Base-by-base conservation (phyloP, 2,113 vertebrate species). In the Alexandromys fortis region DNA sequence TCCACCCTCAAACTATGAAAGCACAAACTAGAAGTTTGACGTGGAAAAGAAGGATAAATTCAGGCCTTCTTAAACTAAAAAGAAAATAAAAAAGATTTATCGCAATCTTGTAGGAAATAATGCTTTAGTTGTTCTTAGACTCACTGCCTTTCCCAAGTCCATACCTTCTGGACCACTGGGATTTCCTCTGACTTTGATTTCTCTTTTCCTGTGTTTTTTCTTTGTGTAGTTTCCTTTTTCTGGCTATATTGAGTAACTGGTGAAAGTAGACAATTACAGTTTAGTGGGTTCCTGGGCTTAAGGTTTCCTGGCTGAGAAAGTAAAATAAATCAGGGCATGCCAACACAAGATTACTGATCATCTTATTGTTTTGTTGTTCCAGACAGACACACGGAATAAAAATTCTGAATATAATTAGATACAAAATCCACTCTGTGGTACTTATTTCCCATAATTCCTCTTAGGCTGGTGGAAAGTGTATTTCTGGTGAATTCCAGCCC, bases 121-220 rank as follows among this genome's bases (percentile, higher is more conserved):
- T 68, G 70, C 42, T 93, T 45, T 85, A 52, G 61, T 94, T 97
- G 52, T 89, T 91, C 55, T 76, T 92, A 52, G 61, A 63, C 91
- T 86, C 47, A 28, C 26, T 94, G 86, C 68, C 33, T 63, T 94
- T 95, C 73, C 67, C 1, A 67, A 2, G 6, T 73, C 72, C 7
- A 55, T 55, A 3, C 35, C 38, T 93, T 65, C n/a, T 63, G 89
- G 33, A 63, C 28, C 75, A 72, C 0, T 93, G 82, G 90, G 45
- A 83, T 95, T 89, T 95, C 82, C 82, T 95, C 30, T 83, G 38
- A 76, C 22, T 93, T 42, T 65, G 26, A 83, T 89, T 96, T 90
- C 33, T 42, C 55, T n/a, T 92, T 83, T 89, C n/a, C 49, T 92
- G 49, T 35, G 17, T 65, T 93, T 94, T 89, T 81, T 22, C 24